Conservation (phyloP, 2,113 vertebrate genomes). For the Pachyramphus minor region DNA sequence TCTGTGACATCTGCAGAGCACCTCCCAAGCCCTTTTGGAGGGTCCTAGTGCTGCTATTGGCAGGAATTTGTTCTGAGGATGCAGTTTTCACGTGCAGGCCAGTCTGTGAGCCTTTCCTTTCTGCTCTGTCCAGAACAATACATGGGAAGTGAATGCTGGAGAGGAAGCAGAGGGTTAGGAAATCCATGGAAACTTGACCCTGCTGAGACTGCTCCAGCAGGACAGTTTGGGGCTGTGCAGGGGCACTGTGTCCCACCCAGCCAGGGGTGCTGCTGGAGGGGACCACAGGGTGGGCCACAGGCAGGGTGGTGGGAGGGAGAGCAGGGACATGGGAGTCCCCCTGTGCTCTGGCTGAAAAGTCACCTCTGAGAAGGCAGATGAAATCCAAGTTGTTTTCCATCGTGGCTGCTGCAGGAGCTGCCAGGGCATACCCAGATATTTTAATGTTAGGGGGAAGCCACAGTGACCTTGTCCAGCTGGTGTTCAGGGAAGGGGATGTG, state of each 20-base stretch:
- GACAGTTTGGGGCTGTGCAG: fast-evolving
- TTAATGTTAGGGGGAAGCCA: neutral
- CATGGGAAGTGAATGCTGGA: neutral
- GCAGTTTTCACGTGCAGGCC: neutral
- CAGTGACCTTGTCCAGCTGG: fast-evolving
- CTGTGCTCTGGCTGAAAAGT: neutral
- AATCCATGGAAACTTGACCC: neutral
- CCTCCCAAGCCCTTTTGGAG: fast-evolving
- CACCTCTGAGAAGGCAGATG: neutral
- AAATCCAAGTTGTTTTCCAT: neutral
- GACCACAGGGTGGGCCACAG: fast-evolving
- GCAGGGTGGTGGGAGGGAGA: neutral
- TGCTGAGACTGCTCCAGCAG: neutral
- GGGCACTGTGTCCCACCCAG: neutral
- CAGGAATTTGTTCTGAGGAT: neutral
- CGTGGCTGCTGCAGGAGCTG: neutral
- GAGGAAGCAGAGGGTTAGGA: neutral
- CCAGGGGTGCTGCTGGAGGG: fast-evolving
- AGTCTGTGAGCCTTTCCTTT: neutral
- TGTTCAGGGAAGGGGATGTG: neutral
- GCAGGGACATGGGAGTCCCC: fast-evolving
- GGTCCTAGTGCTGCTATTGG: fast-evolving
- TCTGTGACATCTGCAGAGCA: neutral
- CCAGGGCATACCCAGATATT: neutral
- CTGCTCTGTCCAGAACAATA: conserved; percentile 32